Base-by-base conservation (phyloP, 1,140 invertebrate species). In the Solenopsis fugax region DNA sequence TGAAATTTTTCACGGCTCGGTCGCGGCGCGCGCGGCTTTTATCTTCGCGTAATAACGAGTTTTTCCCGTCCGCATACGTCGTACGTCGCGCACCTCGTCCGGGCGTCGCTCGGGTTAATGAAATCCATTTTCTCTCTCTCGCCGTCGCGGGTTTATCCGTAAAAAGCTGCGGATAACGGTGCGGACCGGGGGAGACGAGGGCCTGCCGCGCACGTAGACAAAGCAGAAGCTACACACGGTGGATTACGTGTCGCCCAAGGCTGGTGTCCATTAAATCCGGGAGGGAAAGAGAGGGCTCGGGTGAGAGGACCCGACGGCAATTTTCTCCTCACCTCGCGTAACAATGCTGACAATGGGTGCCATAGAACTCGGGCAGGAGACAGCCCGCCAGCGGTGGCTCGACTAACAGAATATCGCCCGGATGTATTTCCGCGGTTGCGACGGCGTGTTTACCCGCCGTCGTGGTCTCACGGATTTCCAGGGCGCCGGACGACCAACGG, bases 271-370 rank as follows among this genome's bases (percentile, higher is more conserved):
- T 84, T 84, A 84, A 73, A 75, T 84, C 58, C 54, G 56, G 56
- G 41, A 37, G 45, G 16, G 18, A 16, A 34, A 37, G 60, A 34
- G 16, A 29, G 62, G 18, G 52, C 18, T 10, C 21, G 60, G n/a
- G 60, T 34, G 60, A 50, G 34, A 65, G 37, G 21, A 65, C 29
- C 48, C 56, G 58, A 37, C 78, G 78, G 56, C 80, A 84, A 75
- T 84, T 75, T 84, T 84, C 80, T 84, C 4, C 64, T 91, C 72
- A 97, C 97, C 97, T 96, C 87, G 96, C 94, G 90, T 98, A 98
- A 93, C 98, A 99, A 91, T 98, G 96, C 85, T 98, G 96, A 93
- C 98, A 99, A 93, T 98, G 97, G 9, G 96, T 97, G 4, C 97
- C 96, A 93, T 97, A 97, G 93, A 96, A 97, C 48, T 97, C 96